Conservation (phyloP, 2,797 vertebrate genomes). For the Sebastes paucispinis region DNA sequence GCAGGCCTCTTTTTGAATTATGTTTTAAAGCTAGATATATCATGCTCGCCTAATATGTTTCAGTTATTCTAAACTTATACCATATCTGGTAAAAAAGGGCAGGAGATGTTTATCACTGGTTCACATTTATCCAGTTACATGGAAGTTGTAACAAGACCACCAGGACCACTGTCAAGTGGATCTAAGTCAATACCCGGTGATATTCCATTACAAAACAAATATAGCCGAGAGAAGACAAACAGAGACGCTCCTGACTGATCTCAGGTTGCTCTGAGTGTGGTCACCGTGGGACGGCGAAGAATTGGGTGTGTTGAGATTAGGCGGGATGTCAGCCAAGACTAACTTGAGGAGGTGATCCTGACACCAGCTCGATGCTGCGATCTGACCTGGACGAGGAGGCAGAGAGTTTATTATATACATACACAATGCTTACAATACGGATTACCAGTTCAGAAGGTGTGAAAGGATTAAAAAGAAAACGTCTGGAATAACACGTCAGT, state of each 20-base stretch:
- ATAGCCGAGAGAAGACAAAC: conserved; percentile 60
- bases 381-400: conserved; percentile 29
- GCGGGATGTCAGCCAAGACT: conserved; percentile 51
- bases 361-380: conserved; percentile 41
- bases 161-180: conserved; percentile 26
- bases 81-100: neutral
- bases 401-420: neutral
- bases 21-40: neutral
- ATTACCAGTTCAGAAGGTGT: conserved; percentile 1
- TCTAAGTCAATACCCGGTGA: conserved; percentile 49
- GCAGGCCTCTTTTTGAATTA: neutral
- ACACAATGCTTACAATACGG: neutral
- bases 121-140: conserved; percentile 12
- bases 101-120: neutral
- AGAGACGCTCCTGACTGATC: conserved; percentile 22
- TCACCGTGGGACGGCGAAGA: conserved; percentile 33
- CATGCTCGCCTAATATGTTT: neutral
- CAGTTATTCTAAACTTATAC: neutral
- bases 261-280: conserved; percentile 40
- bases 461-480: neutral
- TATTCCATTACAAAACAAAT: conserved; percentile 64
- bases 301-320: conserved; percentile 34
- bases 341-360: conserved; percentile 50
- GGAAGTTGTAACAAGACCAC: conserved; percentile 31
- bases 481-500: conserved; percentile 6